Conservation (phyloP, 2,113 vertebrate species). For the Prionailurus viverrinus region DNA sequence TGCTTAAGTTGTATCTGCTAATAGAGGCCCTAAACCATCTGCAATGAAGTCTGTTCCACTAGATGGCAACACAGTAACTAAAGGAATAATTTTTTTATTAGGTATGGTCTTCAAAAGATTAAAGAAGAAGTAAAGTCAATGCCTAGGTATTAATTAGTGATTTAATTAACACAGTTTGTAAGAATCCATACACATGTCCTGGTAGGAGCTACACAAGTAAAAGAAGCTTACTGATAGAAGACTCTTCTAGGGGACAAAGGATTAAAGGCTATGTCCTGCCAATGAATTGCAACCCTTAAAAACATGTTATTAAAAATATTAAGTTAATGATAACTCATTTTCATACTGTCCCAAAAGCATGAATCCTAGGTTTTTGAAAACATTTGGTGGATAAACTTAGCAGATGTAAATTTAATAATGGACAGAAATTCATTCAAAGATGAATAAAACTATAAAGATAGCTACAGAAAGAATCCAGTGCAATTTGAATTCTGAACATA, state of each 20-base stretch:
- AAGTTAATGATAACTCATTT: not conserved
- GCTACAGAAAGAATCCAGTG: not conserved
- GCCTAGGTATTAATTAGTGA: not conserved
- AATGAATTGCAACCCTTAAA: not conserved
- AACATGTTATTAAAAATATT: not conserved
- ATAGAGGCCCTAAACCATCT: conserved; percentile 5
- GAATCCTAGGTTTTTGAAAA: not conserved
- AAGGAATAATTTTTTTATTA: conserved; percentile 17
- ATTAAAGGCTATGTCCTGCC: not conserved
- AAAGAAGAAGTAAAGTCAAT: conserved; percentile 4
- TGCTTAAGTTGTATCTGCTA: conserved; percentile 38
- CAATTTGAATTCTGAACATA: not conserved
- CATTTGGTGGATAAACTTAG: not conserved
- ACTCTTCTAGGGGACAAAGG: not conserved
- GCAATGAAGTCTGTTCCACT: conserved; percentile 26
- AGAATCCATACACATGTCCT: not conserved
- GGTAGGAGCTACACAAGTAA: not conserved
- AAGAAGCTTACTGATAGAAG: not conserved
- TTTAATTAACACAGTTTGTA: not conserved
- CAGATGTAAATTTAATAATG: not conserved
- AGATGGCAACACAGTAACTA: not conserved
- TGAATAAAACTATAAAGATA: not conserved
- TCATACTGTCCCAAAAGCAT: not conserved
- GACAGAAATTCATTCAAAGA: not conserved
- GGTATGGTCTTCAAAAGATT: conserved; percentile 38